Conservation (phyloP, 2,113 vertebrate genomes). For the Mus spicilegus region DNA sequence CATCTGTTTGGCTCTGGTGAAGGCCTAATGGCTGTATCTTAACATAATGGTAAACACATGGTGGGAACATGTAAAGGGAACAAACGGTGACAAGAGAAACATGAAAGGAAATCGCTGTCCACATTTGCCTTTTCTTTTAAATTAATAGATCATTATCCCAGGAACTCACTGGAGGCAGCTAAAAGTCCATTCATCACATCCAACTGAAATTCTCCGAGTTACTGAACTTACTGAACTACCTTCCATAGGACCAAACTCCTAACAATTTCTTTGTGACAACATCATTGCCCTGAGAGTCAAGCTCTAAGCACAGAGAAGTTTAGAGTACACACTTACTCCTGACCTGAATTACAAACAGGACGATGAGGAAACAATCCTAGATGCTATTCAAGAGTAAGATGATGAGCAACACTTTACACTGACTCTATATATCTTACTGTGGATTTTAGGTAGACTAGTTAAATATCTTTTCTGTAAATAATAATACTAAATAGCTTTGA, state of each 20-base stretch:
- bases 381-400: neutral
- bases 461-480: slow-evolving; percentile 9
- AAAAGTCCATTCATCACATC: neutral
- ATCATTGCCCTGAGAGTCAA: neutral
- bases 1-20: neutral
- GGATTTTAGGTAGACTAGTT: neutral
- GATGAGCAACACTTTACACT: neutral
- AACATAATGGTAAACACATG: too few species aligned
- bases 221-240: neutral
- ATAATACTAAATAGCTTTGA: neutral
- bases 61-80: too few species aligned
- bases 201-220: too few species aligned
- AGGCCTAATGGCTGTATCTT: neutral
- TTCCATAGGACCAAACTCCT: neutral
- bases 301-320: neutral
- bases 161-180: neutral
- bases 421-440: neutral
- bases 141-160: neutral
- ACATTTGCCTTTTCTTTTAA: neutral
- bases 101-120: too few species aligned
- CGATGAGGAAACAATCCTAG: neutral
- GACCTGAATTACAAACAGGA: neutral
- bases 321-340: neutral
- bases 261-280: neutral
- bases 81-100: too few species aligned